phyloP scores from a whole-genome alignment of 2,888 invertebrate species.

The Griposia aprilina region DNA sequence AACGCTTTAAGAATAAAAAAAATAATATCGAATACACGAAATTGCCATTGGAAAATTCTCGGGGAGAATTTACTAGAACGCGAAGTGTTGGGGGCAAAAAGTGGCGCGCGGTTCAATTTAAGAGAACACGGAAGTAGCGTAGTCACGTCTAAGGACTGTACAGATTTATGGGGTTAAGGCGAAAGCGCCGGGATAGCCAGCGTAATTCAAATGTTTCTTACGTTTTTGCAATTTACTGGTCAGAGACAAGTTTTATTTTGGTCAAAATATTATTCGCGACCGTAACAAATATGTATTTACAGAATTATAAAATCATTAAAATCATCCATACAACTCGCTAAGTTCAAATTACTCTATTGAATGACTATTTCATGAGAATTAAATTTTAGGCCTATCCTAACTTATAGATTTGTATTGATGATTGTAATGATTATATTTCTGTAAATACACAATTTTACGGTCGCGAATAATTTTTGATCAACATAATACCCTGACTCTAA shows the following conservation, averaged over 20 bases:
- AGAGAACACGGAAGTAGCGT: conserved; percentile 62
- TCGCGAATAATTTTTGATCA: too few species aligned
- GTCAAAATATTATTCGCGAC: neutral
- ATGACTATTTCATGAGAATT: too few species aligned
- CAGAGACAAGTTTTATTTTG: neutral
- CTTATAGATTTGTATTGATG: too few species aligned
- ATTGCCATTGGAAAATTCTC: conserved; percentile 55
- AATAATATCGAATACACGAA: conserved; percentile 58
- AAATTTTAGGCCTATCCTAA: too few species aligned
- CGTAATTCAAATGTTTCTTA: neutral
- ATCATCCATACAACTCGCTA: neutral
- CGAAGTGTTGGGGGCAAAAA: conserved; percentile 60
- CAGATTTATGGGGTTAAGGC: conserved; percentile 68
- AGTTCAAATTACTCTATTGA: neutral
- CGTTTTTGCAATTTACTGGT: neutral
- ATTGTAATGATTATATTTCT: too few species aligned
- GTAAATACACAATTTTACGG: too few species aligned
- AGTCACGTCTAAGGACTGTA: conserved; percentile 66
- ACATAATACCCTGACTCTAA: too few species aligned
- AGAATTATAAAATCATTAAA: neutral
- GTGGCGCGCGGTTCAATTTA: conserved; percentile 66
- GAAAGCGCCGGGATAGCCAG: neutral
- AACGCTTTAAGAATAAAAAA: conserved; percentile 40
- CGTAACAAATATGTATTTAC: neutral
- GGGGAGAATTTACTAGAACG: conserved; percentile 42